Conservation (phyloP, 2,797 vertebrate genomes). For the Squalus acanthias region DNA sequence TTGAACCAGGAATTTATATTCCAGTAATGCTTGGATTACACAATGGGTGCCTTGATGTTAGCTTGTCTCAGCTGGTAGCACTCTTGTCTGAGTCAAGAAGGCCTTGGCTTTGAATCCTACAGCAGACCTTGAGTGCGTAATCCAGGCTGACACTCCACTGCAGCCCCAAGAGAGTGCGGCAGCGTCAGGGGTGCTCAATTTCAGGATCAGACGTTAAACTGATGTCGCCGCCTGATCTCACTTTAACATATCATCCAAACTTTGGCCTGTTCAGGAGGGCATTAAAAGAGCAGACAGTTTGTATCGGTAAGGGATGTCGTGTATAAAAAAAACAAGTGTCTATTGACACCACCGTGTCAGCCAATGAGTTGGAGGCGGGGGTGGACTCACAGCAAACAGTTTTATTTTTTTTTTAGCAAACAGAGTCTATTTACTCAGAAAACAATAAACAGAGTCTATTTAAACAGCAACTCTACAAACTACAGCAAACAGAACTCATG, state of each 20-base stretch:
- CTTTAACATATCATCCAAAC: not conserved
- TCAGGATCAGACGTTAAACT: not conserved
- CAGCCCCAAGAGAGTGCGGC: not conserved
- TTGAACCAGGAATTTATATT: not conserved
- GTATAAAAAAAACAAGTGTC: no score
- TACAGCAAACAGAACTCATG: not conserved
- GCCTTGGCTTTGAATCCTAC: not conserved
- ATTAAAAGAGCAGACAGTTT: not conserved
- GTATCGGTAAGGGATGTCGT: not conserved
- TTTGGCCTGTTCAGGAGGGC: not conserved
- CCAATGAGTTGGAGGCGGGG: not conserved
- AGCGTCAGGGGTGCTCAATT: not conserved
- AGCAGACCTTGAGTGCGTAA: not conserved
- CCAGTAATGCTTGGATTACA: slow-evolving; percentile 7
- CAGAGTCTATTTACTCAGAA: not conserved
- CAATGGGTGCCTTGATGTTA: not conserved
- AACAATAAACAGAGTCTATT: no score
- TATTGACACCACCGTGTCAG: not conserved
- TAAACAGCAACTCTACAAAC: not conserved
- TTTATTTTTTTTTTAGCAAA: not conserved
- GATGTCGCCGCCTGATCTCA: not conserved
- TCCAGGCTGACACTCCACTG: not conserved
- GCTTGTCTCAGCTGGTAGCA: not conserved
- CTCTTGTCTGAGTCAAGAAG: not conserved
- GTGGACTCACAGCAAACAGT: not conserved